Evolutionary conservation across 2,888 invertebrate species (phyloP).

Genomic region (Hetaerina titia): DNA sequence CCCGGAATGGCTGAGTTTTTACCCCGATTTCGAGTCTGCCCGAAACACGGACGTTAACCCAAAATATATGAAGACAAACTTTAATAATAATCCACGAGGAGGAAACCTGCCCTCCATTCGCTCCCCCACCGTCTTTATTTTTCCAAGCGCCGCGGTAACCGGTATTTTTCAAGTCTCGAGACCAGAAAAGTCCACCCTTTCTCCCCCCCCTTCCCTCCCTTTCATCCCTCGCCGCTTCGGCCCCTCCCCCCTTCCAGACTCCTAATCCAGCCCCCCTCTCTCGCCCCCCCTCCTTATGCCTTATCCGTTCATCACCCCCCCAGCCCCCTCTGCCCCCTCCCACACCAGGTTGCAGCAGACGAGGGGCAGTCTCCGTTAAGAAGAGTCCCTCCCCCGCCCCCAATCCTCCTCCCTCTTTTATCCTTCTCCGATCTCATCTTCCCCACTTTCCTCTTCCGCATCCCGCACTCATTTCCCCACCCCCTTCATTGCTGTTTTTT

Average conservation of each 20-base stretch:
- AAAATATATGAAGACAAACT: not conserved
- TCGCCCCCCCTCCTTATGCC: not conserved
- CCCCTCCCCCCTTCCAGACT: not conserved
- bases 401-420: not conserved
- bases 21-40: not conserved
- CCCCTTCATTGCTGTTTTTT: not conserved
- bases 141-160: constrained; percentile 38
- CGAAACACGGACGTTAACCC: constrained; percentile 13
- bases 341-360: not conserved
- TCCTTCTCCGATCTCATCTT: not conserved
- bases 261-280: not conserved
- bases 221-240: not conserved
- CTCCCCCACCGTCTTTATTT: constrained; percentile 3
- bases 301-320: constrained; percentile 54
- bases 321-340: not conserved
- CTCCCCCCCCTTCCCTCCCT: not conserved
- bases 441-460: not conserved
- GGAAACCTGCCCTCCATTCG: not conserved
- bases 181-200: constrained; percentile 21
- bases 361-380: constrained; percentile 39
- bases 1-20: not conserved
- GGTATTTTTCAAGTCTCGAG: constrained; percentile 62
- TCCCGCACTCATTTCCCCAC: not conserved
- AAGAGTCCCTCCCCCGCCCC: not conserved
- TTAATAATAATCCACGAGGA: constrained; percentile 20